Evolutionary conservation across 2,113 vertebrate species (phyloP).

Genomic region (Boulengeromyrus knoepffleri): DNA sequence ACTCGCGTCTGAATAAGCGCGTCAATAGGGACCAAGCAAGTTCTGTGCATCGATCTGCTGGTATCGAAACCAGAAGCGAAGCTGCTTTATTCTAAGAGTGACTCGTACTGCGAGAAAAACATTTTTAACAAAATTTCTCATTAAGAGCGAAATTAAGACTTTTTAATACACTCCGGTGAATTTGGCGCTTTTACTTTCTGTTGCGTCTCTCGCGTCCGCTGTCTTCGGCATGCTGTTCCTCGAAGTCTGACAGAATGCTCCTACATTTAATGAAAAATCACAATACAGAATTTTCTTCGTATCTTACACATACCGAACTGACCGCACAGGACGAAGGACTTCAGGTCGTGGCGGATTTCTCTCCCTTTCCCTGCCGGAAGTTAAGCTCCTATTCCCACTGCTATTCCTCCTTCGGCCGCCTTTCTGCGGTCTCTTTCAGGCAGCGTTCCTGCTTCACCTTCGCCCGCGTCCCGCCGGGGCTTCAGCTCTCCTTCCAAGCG

Average conservation of each 20-base stretch:
- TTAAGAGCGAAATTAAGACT: neutral
- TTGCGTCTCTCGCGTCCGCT: neutral
- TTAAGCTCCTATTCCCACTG: neutral
- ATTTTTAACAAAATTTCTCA: neutral
- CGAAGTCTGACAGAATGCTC: neutral
- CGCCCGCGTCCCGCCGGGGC: neutral
- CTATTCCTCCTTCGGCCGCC: neutral
- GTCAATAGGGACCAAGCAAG: neutral
- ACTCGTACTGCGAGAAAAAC: neutral
- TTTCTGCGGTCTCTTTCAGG: neutral
- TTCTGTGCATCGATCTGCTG: neutral
- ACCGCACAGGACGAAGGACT: neutral
- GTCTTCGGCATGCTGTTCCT: neutral
- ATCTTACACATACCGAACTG: neutral
- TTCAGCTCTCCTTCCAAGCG: neutral
- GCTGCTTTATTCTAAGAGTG: neutral
- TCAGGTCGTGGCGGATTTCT: neutral
- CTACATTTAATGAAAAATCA: neutral
- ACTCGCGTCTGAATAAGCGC: neutral
- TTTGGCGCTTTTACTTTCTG: neutral
- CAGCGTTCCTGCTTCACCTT: neutral
- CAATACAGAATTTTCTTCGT: neutral
- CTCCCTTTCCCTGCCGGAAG: conserved; percentile 10
- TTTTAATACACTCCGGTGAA: neutral
- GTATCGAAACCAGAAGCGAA: neutral